phyloP scores from a whole-genome alignment of 2,888 invertebrate genomes.

The Conops quadrifasciatus region DNA sequence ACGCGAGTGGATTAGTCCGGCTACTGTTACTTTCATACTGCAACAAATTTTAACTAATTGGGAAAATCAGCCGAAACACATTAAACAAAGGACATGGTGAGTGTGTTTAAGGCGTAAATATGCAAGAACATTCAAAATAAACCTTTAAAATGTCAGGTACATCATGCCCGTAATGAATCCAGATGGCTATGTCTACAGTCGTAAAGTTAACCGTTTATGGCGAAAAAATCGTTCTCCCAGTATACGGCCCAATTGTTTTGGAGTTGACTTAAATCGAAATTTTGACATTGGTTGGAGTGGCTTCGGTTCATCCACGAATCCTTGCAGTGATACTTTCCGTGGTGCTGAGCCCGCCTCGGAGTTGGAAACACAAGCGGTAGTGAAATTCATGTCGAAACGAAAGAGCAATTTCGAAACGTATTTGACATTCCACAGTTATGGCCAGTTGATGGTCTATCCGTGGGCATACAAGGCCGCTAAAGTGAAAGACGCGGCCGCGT shows the following conservation, averaged over 20 bases:
- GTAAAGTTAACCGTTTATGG: conserved; percentile 82
- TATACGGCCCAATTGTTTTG: conserved; percentile 68
- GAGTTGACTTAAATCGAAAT: conserved; percentile 86
- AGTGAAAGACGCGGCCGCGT: conserved; percentile 51
- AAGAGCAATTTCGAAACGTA: conserved; percentile 72
- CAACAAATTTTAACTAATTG: conserved; percentile 75
- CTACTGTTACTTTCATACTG: conserved; percentile 80
- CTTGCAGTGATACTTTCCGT: conserved; percentile 82
- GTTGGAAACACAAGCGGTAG: conserved; percentile 78
- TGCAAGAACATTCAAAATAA: too few species aligned
- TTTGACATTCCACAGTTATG: conserved; percentile 81
- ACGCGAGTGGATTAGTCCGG: conserved; percentile 88
- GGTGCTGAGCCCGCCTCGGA: conserved; percentile 83
- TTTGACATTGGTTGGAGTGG: conserved; percentile 89
- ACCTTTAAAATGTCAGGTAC: conserved; percentile 62
- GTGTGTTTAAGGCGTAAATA: conserved; percentile 54
- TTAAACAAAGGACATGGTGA: conserved; percentile 81
- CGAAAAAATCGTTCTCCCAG: conserved; percentile 74
- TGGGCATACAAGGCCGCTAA: conserved; percentile 61
- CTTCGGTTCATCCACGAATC: conserved; percentile 68
- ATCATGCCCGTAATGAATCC: conserved; percentile 81
- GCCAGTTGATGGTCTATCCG: conserved; percentile 60
- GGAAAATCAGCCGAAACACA: conserved; percentile 70
- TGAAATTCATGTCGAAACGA: conserved; percentile 67
- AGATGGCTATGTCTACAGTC: conserved; percentile 88